Evolutionary conservation across 2,113 vertebrate genomes (phyloP).

Genomic region (Capricornis sumatraensis): DNA sequence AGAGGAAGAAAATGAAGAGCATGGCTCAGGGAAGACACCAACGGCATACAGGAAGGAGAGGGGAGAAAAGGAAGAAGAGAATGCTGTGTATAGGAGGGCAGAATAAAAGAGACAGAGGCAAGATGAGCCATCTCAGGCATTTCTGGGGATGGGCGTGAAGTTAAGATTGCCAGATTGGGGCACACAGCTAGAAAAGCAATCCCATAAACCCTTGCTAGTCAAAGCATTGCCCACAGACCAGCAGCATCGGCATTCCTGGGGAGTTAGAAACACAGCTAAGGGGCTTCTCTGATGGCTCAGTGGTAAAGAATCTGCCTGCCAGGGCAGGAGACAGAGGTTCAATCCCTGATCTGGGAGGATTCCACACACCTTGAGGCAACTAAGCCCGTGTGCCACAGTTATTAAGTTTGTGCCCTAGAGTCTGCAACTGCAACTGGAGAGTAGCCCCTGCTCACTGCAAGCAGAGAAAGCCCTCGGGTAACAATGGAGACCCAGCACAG

Average conservation of each 20-base stretch:
- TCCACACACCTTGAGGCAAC: background rate
- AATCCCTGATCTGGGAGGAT: background rate
- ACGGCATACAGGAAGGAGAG: accelerated
- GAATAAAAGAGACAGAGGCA: background rate
- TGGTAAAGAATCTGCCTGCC: background rate
- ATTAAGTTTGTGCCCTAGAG: background rate
- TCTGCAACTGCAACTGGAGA: background rate
- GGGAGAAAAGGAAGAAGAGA: background rate
- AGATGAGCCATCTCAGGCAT: background rate
- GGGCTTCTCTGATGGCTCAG: background rate
- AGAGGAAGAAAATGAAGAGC: background rate
- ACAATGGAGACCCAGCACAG: background rate
- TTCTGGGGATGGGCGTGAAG: background rate
- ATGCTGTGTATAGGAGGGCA: background rate
- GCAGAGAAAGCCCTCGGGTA: background rate
- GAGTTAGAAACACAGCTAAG: background rate
- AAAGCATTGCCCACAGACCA: background rate
- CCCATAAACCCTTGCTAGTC: background rate
- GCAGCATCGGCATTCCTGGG: background rate
- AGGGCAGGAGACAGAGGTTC: background rate
- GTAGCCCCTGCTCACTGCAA: background rate
- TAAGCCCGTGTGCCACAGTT: background rate
- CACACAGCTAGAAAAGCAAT: background rate
- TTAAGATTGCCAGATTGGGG: background rate
- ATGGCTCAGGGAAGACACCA: background rate